Base-by-base conservation (phyloP, 2,113 vertebrate species). In the Hucho hucho region DNA sequence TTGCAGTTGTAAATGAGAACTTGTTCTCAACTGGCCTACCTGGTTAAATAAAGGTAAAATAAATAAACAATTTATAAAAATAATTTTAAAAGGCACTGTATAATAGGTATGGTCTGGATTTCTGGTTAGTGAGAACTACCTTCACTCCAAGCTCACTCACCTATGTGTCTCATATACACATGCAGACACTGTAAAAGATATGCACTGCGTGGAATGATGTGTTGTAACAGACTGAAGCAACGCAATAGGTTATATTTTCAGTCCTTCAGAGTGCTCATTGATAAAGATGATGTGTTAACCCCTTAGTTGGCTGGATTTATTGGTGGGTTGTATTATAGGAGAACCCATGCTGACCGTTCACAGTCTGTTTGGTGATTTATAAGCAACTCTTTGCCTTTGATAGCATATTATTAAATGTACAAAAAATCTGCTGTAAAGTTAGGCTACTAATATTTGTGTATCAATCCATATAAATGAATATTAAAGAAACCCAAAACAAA, bases 121-220 rank as follows among this genome's bases (percentile, higher is more conserved):
- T 65, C 87, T 86, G 79, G 75, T 76, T 84, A 88, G 82, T 63
- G 82, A 76, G 74, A 74, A 64, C 59, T 81, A 69, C 53, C 68
- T 75, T 73, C 70, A 64, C 53, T 80, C 63, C 68, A 64, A 73
- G 70, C 77, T 69, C 47, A 77, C 70, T 72, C 47, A 56, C 37
- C 58, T 59, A 64, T 37, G 64, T 43, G 73, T 43, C 69, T 20
- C 25, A 4, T 2, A 65, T 32, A 4, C 67, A 29, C 18, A 32
- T 46, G 16, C 32, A 9, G 11, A 37, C 32, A 37, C 32, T 9
- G 32, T 46, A 29, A 46, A 46, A 46, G 3, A 43, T 43, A 14
- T 69, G 37, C 3, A 22, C 65, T 37, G 20, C 18, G n/a, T 37
- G 32, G 32, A 37, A 37, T 37, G 32, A 9, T 37, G 32, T 37